Percentiles rank a stretch among this genome's conserved stretches.
These are phyloP conservation scores for Megaceryle torquata DNA, from an alignment of 2,113 vertebrate species.

Conservation along the genomic window DNA sequence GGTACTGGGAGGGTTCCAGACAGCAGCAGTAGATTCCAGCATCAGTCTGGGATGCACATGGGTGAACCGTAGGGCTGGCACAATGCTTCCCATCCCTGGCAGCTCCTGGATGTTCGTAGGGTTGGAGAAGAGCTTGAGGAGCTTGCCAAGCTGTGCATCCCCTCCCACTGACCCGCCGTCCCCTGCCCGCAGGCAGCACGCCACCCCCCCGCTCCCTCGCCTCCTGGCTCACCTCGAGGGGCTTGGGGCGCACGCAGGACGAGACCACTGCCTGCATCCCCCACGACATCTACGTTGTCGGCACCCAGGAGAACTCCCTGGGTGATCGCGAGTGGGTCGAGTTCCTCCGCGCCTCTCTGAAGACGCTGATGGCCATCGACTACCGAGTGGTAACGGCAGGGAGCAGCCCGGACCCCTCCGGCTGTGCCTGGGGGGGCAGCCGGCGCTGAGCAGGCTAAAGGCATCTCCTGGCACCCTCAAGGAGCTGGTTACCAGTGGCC, in stretches of 20 bases:
- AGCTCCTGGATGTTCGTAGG: rapidly evolving
- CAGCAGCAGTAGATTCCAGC: neutral
- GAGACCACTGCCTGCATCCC: slow-evolving; percentile 76
- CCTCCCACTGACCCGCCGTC: rapidly evolving
- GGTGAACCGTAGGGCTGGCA: rapidly evolving
- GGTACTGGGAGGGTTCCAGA: rapidly evolving
- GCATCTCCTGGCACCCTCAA: rapidly evolving
- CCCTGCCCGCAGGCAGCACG: slow-evolving; percentile 70
- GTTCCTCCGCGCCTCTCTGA: slow-evolving; percentile 77
- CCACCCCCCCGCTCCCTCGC: slow-evolving; percentile 79
- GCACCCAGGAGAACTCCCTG: slow-evolving; percentile 88
- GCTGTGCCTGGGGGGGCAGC: neutral
- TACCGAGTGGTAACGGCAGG: slow-evolving; percentile 76
- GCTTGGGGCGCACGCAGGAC: slow-evolving; percentile 79
- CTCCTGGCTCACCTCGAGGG: slow-evolving; percentile 84
- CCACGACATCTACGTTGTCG: slow-evolving; percentile 85
- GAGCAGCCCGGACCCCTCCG: neutral
- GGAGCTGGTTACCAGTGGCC: neutral
- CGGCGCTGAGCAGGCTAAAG: neutral
- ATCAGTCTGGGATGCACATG: rapidly evolving
- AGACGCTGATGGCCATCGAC: slow-evolving; percentile 78
- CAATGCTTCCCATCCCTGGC: rapidly evolving
- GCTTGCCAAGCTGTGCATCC: too few species aligned
- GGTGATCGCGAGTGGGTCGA: slow-evolving; percentile 89
- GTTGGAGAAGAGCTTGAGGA: rapidly evolving